These are phyloP conservation scores for Parapristionchus giblindavisi DNA, from an alignment of 2,888 invertebrate species.

Conservation along the genomic window DNA sequence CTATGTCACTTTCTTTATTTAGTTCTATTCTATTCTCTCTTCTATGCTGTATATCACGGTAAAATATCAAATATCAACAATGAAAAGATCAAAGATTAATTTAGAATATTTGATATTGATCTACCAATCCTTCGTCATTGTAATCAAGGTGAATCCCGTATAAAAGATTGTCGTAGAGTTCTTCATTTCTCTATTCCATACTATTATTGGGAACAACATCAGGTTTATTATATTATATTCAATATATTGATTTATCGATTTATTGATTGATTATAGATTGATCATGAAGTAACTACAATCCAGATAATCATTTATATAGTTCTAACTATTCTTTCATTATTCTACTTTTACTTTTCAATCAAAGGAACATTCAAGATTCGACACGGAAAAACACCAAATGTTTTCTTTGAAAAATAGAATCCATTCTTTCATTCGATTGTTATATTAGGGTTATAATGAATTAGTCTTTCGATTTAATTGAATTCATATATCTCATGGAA, in stretches of 20 bases:
- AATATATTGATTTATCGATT: background rate
- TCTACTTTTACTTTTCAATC: conserved; percentile 56
- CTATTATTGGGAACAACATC: conserved; percentile 55
- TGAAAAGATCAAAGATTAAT: background rate
- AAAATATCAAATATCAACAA: background rate
- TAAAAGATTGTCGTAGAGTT: conserved; percentile 44
- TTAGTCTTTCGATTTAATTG: too few species aligned
- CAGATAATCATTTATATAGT: conserved; percentile 51
- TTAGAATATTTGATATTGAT: background rate
- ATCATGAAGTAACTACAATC: conserved; percentile 52
- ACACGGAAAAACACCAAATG: background rate
- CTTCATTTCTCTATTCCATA: conserved; percentile 57
- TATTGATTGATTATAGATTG: conserved; percentile 39
- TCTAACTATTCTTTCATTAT: conserved; percentile 46
- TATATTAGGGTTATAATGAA: background rate
- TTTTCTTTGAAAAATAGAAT: conserved; percentile 9
- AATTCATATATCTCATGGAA: too few species aligned
- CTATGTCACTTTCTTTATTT: conserved; percentile 39
- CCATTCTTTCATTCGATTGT: background rate
- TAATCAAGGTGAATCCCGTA: conserved; percentile 42
- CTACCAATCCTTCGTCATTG: conserved; percentile 53
- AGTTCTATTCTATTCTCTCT: conserved; percentile 48
- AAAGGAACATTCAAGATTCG: conserved; percentile 47
- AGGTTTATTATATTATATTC: conserved; percentile 1
- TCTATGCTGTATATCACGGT: conserved; percentile 46